Evolutionary conservation across 2,113 vertebrate genomes (phyloP).

Genomic region (Emberiza fucata): DNA sequence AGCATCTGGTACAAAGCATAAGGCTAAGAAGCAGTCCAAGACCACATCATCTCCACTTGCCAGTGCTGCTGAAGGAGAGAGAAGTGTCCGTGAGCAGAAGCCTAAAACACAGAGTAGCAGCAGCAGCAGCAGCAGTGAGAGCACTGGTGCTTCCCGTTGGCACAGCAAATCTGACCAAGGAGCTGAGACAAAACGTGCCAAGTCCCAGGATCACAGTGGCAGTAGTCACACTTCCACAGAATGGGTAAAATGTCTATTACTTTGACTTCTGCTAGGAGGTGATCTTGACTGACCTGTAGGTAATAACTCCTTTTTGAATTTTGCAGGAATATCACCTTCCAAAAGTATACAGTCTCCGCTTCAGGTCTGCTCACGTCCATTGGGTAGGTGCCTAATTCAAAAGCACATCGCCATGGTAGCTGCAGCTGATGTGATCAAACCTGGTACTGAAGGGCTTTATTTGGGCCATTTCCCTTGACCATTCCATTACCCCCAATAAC

Average conservation of each 20-base stretch:
- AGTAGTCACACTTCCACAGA: background rate
- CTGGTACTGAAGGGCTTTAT: background rate
- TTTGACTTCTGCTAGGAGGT: background rate
- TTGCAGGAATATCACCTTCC: constrained; percentile 29
- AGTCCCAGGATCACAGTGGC: background rate
- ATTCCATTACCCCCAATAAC: background rate
- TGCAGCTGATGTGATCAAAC: background rate
- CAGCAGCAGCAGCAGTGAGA: background rate
- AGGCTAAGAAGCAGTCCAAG: background rate
- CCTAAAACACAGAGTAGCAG: background rate
- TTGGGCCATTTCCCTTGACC: background rate
- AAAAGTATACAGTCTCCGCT: constrained; percentile 27
- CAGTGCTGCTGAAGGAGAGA: background rate
- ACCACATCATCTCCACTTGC: background rate
- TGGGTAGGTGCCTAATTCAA: constrained; percentile 9
- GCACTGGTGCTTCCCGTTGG: background rate
- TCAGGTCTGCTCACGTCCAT: background rate
- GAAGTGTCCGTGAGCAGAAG: background rate
- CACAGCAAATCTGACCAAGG: background rate
- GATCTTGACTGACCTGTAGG: background rate
- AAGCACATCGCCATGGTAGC: background rate
- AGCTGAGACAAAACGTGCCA: fast-evolving
- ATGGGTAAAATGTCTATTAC: background rate
- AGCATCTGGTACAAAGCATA: background rate
- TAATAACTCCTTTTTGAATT: background rate